Evolutionary conservation across 2,797 vertebrate species (phyloP).

Genomic region (Leptoclinus maculatus): DNA sequence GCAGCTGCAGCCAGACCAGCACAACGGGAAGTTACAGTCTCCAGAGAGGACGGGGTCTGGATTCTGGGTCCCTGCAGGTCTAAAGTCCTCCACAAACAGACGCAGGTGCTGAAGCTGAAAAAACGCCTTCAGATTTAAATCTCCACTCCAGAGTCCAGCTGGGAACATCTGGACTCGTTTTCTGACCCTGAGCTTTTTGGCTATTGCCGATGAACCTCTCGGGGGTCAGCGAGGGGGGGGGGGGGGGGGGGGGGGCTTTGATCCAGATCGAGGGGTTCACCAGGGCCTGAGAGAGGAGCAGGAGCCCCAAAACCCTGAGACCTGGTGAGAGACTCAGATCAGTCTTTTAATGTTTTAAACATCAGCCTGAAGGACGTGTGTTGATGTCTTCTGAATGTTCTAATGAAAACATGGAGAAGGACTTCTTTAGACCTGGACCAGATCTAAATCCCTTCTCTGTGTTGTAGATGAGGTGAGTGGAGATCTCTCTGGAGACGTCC

Average conservation of each 20-base stretch:
- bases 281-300: neutral
- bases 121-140: neutral
- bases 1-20: slow-evolving; percentile 31
- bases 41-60: neutral
- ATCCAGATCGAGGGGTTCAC: slow-evolving; percentile 18
- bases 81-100: no score
- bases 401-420: no score
- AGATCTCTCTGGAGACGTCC: slow-evolving; percentile 31
- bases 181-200: neutral
- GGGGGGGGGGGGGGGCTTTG: slow-evolving; percentile 3
- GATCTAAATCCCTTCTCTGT: slow-evolving; percentile 55
- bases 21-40: slow-evolving; percentile 19
- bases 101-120: neutral
- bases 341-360: no score
- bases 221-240: neutral
- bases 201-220: slow-evolving; percentile 21
- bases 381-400: no score
- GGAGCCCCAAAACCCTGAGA: neutral
- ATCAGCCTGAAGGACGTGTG: no score
- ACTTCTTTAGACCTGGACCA: no score
- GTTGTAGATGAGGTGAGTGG: slow-evolving; percentile 36
- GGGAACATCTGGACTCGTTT: slow-evolving; percentile 49
- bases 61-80: no score
- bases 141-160: slow-evolving; percentile 13
- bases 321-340: neutral